Percentiles rank a stretch among this genome's conserved stretches.
Evolutionary conservation across 2,888 invertebrate genomes (phyloP).

Genomic region (Cheilosia vernalis): DNA sequence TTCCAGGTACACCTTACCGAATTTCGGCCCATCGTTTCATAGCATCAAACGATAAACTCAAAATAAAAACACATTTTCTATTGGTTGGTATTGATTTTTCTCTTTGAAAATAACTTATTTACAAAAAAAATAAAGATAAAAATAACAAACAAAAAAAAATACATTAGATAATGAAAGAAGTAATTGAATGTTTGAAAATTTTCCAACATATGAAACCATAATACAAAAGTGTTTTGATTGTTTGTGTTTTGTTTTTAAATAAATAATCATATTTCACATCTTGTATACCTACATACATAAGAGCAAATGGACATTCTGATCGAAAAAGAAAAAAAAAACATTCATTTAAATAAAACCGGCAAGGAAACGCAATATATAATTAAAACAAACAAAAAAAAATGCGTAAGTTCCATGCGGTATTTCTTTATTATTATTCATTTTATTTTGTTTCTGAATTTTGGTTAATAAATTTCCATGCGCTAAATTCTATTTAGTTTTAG

Average conservation of each 20-base stretch:
- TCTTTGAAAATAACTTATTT: conserved; percentile 68
- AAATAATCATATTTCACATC: conserved; percentile 41
- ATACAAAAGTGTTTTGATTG: conserved; percentile 41
- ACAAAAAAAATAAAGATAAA: conserved; percentile 62
- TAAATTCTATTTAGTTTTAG: conserved; percentile 52
- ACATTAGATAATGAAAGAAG: conserved; percentile 8
- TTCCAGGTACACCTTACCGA: not conserved
- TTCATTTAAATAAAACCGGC: conserved; percentile 20
- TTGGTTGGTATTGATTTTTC: conserved; percentile 64
- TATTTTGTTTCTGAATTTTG: conserved; percentile 37
- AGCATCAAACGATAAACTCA: not conserved
- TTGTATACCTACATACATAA: conserved; percentile 23
- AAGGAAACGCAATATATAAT: conserved; percentile 56
- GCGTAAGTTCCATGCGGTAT: conserved; percentile 56
- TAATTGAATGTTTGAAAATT: conserved; percentile 15
- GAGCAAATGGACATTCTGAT: conserved; percentile 33
- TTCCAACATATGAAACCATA: conserved; percentile 55
- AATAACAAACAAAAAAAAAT: conserved; percentile 56
- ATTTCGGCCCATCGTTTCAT: not conserved
- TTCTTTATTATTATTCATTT: conserved; percentile 29
- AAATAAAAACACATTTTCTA: conserved; percentile 36
- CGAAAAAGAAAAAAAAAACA: conserved; percentile 33
- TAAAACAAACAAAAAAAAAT: conserved; percentile 51
- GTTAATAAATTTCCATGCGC: conserved; percentile 49
- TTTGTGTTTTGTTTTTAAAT: conserved; percentile 16